These are phyloP conservation scores for Enteromius radiatus DNA, from an alignment of 2,797 vertebrate species.

Conservation along the genomic window DNA sequence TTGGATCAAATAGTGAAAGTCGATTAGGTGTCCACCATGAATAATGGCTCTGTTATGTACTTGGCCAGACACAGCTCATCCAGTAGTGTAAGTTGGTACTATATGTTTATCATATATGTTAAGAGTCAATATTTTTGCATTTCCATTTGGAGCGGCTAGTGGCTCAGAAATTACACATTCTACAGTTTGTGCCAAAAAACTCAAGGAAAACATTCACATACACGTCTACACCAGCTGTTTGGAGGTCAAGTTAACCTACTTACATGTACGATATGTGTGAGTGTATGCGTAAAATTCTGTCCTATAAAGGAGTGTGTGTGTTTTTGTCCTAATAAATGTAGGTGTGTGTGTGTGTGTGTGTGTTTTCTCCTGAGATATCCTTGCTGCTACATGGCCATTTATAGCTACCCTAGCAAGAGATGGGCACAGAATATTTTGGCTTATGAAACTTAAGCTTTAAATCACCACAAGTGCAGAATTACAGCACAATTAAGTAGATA, in stretches of 20 bases:
- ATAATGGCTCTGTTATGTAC: neutral
- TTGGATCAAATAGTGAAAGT: neutral
- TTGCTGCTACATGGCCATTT: conserved; percentile 16
- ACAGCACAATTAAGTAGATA: neutral
- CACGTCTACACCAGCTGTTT: conserved; percentile 38
- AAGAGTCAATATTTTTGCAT: neutral
- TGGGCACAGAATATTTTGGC: conserved; percentile 17
- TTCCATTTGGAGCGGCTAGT: neutral
- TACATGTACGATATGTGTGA: conserved; percentile 57
- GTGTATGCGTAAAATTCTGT: conserved; percentile 27
- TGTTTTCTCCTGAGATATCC: conserved; percentile 25
- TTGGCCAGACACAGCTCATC: neutral
- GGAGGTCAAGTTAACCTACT: conserved; percentile 71
- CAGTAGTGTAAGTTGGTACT: neutral
- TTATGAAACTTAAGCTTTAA: conserved; percentile 16
- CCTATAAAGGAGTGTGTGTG: conserved; percentile 30
- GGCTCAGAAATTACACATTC: neutral
- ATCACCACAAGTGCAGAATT: neutral
- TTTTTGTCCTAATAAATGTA: conserved; percentile 47
- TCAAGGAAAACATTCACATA: neutral
- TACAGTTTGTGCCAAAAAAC: neutral
- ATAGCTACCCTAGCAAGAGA: conserved; percentile 17
- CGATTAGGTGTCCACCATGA: neutral
- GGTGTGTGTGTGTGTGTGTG: conserved; percentile 20
- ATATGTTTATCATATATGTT: neutral